Evolutionary conservation across 2,797 vertebrate genomes (phyloP), one percentile per base, ranked within the genome.

Genomic region (Eremophila alpestris): DNA sequence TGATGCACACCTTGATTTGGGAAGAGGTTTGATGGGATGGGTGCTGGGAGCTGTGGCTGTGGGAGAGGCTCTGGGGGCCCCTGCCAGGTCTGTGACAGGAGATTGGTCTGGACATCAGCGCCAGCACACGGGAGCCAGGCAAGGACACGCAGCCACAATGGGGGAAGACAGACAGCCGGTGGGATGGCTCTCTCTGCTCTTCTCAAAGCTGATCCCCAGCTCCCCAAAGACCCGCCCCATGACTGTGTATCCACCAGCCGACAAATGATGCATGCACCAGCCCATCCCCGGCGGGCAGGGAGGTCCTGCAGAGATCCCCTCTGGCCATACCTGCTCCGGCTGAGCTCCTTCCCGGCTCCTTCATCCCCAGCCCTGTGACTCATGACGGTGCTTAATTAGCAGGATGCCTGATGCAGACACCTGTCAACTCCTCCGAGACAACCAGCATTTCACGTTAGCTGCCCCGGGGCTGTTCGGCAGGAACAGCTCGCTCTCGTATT

Each of bases 361-460:
- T 59, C 95, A 82, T 80, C 91, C 88, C 59, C 36, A 10, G 36
- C 89, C 78, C 79, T 49, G 3, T 87, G 89, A 93, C 83, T 94
- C 90, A 95, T 73, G 51, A 77, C 36, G 23, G 86, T 11, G 64
- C 91, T 96, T 96, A 96, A 96, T 97, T 96, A 97, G 96, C 93
- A 84, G 89, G 83, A 84, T 94, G 89, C 79, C 89, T 85, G 93
- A 89, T 94, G 94, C 92, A 93, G 94, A 91, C 95, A 97, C 94
- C 95, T 95, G 96, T 94, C 96, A 96, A 32, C 93, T 97, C 90
- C 95, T 96, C 82, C 2, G 87, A 96, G 94, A 96, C 94, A 93
- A 93, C 76, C 90, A 88, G 94, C 92, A 62, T 96, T 97, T 96
- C 94, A 95, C 45, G 63, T 95, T 89, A 92, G 93, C 94, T 90